A percentile compares a stretch with the other conserved stretches of the same genome.
These are phyloP conservation scores for Eleutherodactylus coqui DNA, from an alignment of 2,797 vertebrate genomes.

Conservation along the genomic window DNA sequence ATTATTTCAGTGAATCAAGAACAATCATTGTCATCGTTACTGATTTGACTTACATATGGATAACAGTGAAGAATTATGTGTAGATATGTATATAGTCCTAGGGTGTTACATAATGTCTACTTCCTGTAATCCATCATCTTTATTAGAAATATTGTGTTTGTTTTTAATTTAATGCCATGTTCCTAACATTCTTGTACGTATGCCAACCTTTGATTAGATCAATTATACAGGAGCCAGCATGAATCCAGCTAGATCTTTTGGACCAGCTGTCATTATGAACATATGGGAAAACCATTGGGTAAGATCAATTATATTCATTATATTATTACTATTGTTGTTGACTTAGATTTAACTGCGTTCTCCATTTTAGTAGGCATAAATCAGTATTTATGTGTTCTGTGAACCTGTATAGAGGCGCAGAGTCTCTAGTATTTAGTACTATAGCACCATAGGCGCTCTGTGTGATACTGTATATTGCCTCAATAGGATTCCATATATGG, in stretches of 20 bases:
- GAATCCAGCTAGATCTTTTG: constrained; percentile 96
- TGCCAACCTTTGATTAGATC: constrained; percentile 76
- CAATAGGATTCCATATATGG: too few species aligned
- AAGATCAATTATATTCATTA: constrained; percentile 66
- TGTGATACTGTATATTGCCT: background rate
- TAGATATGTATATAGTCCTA: too few species aligned
- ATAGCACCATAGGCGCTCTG: background rate
- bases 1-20: background rate
- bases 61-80: background rate
- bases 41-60: background rate
- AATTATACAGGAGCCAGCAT: constrained; percentile 95
- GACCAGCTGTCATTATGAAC: constrained; percentile 89
- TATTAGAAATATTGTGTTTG: constrained; percentile 14
- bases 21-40: background rate
- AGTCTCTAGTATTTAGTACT: background rate
- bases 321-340: background rate
- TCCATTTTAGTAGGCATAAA: background rate
- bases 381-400: background rate
- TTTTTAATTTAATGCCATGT: constrained; percentile 32
- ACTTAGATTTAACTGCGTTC: background rate
- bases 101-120: background rate
- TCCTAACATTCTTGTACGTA: constrained; percentile 1
- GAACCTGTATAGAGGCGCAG: background rate
- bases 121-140: background rate
- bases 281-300: constrained; percentile 95